Evolutionary conservation across 2,113 vertebrate genomes (phyloP).

Genomic region (Sprattus sprattus): DNA sequence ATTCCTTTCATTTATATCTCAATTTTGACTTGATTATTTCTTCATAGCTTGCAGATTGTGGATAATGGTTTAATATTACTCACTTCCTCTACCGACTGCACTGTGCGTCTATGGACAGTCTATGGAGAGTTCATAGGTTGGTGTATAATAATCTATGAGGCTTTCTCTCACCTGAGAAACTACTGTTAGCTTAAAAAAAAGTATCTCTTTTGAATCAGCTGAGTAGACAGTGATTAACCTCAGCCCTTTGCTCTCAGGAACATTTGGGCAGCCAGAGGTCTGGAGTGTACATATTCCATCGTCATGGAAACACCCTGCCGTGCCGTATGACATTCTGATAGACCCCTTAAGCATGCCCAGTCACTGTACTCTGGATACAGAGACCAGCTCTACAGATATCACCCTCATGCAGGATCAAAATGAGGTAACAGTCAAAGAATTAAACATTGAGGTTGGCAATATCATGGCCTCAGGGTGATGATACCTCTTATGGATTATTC

Average conservation of each 20-base stretch:
- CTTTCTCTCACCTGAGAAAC: background rate
- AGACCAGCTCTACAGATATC: background rate
- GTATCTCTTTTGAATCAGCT: background rate
- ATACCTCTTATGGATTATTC: no score
- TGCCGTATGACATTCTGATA: constrained; percentile 66
- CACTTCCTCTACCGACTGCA: constrained; percentile 64
- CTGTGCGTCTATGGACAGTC: constrained; percentile 67
- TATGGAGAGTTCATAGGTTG: constrained; percentile 66
- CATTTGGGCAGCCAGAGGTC: constrained; percentile 69
- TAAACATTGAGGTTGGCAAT: no score
- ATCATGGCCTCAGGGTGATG: no score
- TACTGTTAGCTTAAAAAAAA: no score
- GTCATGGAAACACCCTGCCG: constrained; percentile 73
- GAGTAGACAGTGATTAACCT: no score
- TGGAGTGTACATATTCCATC: constrained; percentile 68
- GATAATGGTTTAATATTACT: constrained; percentile 71
- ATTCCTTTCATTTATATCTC: background rate
- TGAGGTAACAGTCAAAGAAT: no score
- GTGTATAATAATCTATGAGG: constrained; percentile 39
- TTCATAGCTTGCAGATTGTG: constrained; percentile 67
- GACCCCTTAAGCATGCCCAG: constrained; percentile 68
- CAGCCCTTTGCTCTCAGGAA: constrained; percentile 57
- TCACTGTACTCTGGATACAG: constrained; percentile 43
- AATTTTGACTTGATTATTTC: constrained; percentile 1
- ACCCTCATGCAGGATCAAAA: no score